Evolutionary conservation across 2,888 invertebrate species (phyloP).

Genomic region (Serrognathus titanus): DNA sequence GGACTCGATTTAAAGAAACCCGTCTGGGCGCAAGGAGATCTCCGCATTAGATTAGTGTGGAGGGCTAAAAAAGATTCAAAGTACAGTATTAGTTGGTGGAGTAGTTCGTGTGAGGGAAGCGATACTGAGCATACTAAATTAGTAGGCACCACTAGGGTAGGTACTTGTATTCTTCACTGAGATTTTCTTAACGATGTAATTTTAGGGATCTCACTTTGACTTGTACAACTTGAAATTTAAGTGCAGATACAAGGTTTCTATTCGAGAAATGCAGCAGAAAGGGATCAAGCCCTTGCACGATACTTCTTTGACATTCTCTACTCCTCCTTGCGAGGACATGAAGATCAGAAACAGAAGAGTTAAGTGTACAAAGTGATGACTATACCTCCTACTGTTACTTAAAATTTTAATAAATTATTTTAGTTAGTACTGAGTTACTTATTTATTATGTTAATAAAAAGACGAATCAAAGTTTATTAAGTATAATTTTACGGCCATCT

Average conservation of each 20-base stretch:
- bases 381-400: conserved; percentile 12
- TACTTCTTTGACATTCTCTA: conserved; percentile 52
- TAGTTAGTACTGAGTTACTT: conserved; percentile 2
- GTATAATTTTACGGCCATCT: no score
- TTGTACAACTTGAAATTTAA: conserved; percentile 57
- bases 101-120: conserved; percentile 43
- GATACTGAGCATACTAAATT: conserved; percentile 48
- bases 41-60: conserved; percentile 43
- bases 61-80: conserved; percentile 29
- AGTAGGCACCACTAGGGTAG: conserved; percentile 56
- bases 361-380: conserved; percentile 22
- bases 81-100: conserved; percentile 46
- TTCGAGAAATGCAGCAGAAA: conserved; percentile 45
- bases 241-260: conserved; percentile 56
- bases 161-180: conserved; percentile 3
- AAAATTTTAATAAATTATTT: conserved; percentile 16
- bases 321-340: conserved; percentile 52
- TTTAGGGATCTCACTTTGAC: conserved; percentile 55
- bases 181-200: conserved; percentile 20
- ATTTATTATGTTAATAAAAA: neutral
- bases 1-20: conserved; percentile 41
- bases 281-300: conserved; percentile 42
- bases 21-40: conserved; percentile 40
- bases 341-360: conserved; percentile 24
- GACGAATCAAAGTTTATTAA: no score